These are phyloP conservation scores for Platynereis dumerilii DNA, from an alignment of 2,888 invertebrate genomes.

Conservation along the genomic window DNA sequence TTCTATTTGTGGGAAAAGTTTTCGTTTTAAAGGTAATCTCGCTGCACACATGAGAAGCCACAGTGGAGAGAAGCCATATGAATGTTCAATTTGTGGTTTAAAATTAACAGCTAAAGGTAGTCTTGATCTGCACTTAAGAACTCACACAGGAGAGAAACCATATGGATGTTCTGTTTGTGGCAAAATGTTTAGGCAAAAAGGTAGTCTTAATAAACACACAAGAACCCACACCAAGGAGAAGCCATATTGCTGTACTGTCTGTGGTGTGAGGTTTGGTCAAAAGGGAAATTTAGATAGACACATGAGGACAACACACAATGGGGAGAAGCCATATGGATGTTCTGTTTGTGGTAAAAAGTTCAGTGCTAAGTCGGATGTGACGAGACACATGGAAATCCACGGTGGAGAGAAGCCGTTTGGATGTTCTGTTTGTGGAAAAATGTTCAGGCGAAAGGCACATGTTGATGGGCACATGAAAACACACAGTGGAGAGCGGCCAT, in stretches of 20 bases:
- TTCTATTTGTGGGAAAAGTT: slow-evolving; percentile 7
- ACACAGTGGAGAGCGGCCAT: slow-evolving; percentile 11
- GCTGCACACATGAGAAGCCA: neutral
- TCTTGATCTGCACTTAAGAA: neutral
- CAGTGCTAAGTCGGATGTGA: neutral
- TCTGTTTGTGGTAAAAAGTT: slow-evolving; percentile 8
- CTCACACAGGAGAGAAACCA: slow-evolving; percentile 4
- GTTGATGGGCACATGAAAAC: neutral
- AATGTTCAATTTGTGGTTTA: neutral
- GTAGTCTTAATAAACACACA: neutral
- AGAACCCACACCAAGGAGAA: slow-evolving; percentile 11
- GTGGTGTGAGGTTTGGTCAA: slow-evolving; percentile 5
- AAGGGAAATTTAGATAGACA: neutral
- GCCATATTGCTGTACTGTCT: neutral
- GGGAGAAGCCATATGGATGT: slow-evolving; percentile 16
- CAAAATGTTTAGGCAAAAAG: neutral
- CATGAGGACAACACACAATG: slow-evolving; percentile 13
- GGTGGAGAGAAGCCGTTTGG: slow-evolving; percentile 8
- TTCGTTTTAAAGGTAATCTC: neutral
- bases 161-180: neutral
- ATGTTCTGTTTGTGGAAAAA: slow-evolving; percentile 1
- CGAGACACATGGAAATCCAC: neutral
- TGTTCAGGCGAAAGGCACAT: neutral
- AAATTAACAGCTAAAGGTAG: neutral
- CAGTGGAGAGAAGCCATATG: slow-evolving; percentile 9